phyloP scores from a whole-genome alignment of 2,797 vertebrate species.

The Sparus aurata region DNA sequence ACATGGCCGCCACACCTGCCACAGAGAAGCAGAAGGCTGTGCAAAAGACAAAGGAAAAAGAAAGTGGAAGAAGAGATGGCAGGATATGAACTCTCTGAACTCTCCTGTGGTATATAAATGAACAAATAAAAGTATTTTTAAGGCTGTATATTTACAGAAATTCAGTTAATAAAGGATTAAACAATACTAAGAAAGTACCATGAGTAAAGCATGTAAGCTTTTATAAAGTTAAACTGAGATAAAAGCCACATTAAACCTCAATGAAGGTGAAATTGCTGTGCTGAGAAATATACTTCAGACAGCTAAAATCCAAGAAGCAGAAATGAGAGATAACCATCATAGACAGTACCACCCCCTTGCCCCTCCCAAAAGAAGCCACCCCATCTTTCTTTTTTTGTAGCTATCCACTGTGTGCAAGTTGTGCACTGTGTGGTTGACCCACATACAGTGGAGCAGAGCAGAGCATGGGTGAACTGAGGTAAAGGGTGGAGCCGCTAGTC shows the following conservation, averaged over 20 bases:
- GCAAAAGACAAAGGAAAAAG: constrained; percentile 47
- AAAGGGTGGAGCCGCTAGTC: constrained; percentile 74
- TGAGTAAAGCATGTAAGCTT: not conserved
- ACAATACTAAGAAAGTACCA: not conserved
- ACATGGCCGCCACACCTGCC: constrained; percentile 78
- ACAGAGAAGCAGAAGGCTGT: constrained; percentile 51
- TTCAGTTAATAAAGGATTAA: not conserved
- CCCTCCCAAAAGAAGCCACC: constrained; percentile 2
- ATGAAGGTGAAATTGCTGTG: not conserved
- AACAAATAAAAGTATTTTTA: not conserved
- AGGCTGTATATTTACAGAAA: no score
- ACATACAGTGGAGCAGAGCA: constrained; percentile 59
- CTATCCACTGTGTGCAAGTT: constrained; percentile 42
- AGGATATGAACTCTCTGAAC: not conserved
- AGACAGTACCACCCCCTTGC: not conserved
- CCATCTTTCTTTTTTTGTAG: constrained; percentile 40
- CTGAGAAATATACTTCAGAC: not conserved
- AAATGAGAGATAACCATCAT: not conserved
- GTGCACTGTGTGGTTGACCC: constrained; percentile 65
- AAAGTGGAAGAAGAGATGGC: constrained; percentile 12
- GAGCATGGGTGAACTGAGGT: constrained; percentile 72
- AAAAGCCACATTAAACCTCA: constrained; percentile 26
- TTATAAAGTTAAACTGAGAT: not conserved
- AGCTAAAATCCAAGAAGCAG: constrained; percentile 20
- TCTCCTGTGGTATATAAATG: not conserved